phyloP scores from a whole-genome alignment of 2,888 invertebrate genomes.

The Orthosia incerta region DNA sequence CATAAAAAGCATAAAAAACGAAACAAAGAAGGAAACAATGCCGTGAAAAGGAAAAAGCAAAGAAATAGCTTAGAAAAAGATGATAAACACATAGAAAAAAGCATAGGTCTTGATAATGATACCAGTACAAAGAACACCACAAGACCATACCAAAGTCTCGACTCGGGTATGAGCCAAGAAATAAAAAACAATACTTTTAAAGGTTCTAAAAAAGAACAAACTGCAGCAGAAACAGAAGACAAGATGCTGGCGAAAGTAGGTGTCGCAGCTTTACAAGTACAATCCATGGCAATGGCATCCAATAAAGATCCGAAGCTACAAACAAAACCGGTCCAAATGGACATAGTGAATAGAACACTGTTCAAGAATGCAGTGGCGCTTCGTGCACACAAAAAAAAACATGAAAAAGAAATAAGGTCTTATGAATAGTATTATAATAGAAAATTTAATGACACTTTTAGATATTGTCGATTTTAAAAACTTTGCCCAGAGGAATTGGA shows the following conservation, averaged over 20 bases:
- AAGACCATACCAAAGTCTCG: too few relatives aligned
- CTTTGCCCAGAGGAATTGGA: background rate
- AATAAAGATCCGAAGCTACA: background rate
- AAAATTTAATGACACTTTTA: background rate
- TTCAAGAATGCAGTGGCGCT: background rate
- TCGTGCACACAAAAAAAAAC: background rate
- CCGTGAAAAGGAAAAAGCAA: background rate
- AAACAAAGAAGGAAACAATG: background rate
- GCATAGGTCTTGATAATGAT: background rate
- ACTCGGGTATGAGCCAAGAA: background rate
- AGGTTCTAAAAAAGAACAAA: background rate
- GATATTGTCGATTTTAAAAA: background rate
- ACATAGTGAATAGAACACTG: background rate
- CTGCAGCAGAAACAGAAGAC: background rate
- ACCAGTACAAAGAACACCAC: background rate
- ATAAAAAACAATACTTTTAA: background rate
- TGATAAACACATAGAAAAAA: background rate
- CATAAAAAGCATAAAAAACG: background rate
- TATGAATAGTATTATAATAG: slow-evolving; percentile 16
- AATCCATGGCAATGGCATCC: background rate
- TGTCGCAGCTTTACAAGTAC: too few relatives aligned
- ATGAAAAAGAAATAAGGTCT: slow-evolving; percentile 18
- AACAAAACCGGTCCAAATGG: background rate
- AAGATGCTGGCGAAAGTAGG: background rate
- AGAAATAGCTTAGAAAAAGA: background rate